Evolutionary conservation across 2,797 vertebrate genomes (phyloP), one percentile per base, ranked within the genome.

Genomic region (Gallirallus australis): DNA sequence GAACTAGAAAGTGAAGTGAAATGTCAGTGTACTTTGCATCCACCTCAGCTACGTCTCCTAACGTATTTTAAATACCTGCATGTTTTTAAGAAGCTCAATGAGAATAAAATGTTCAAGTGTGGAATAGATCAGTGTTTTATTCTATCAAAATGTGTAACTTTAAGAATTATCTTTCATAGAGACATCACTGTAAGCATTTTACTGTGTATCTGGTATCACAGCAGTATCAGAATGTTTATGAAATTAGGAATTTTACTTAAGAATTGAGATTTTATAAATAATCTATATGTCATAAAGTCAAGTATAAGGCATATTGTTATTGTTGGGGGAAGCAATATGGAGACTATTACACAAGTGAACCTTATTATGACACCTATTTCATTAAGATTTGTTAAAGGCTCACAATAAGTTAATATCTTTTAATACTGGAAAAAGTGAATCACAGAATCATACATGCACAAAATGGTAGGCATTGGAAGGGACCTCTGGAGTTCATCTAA

Each of bases 1-100:
- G 59, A 72, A 82, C 69, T 35, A 52, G 40, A 57, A 89, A 94
- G 30, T 79, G 54, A 90, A 83, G 85, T 77, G 45, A 72, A 94
- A 81, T 73, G 35, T 30, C 52, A 52, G 5, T n/a, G 21, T 63
- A 12, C 33, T 77, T 80, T 61, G 17, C 76, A 82, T 78, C 16
- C 7, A 37, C 8, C 86, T 76, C 72, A 83, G 7, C 39, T 57
- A n/a, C 20, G 45, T n/a, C n/a, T 73, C 35, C 27, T 21, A 3
- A 54, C 42, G 24, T 42, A 60, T 77, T 90, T 89, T 75, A 85
- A 84, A 53, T 59, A 12, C 24, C 60, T 81, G 20, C 2, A 27
- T 84, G 31, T 69, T 87, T 86, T 95, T 48, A 66, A 66, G 28
- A 50, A 72, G 30, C 57, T 73, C 39, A 71, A 11, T 54, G 15